Evolutionary conservation across 2,113 vertebrate species (phyloP), one percentile per base, ranked within the genome.

Genomic region (Pipa parva): DNA sequence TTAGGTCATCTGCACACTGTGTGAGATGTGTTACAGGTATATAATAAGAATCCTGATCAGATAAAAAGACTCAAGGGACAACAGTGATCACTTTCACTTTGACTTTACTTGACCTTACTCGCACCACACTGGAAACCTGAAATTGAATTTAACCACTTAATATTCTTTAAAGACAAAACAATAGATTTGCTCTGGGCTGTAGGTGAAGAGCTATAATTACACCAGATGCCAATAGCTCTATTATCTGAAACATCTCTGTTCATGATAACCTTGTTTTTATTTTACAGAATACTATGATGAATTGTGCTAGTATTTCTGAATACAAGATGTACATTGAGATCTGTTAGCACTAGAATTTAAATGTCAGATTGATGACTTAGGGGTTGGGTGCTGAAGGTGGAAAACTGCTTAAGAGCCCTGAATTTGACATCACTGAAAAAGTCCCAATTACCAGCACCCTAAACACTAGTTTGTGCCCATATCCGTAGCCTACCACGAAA

Each of bases 81-180:
- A 36, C 6, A 24, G 13, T 27, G 66, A 61, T 70, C 66, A 21
- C 66, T 70, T 70, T 70, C 57, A 61, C 54, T 70, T 20, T 69
- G 65, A 60, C 65, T 69, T 54, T 51, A 45, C 21, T 54, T 61
- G 58, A 70, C 66, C 66, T 70, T 31, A 18, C 36, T 31, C 39
- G 45, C 45, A 39, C 25, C 5, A 58, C 57, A 60, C 28, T 42
- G 49, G 42, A 60, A 50, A 26, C 36, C 22, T 18, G 33, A 70
- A 61, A 70, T 45, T 70, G 46, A 70, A 61, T 61, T 59, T 70
- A 70, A 61, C 66, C 48, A 60, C 61, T 42, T 70, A 48, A 70
- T 70, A 61, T 61, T 33, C 48, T 70, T 33, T 42, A 25, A 70
- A 61, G 66, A 61, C 66, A 61, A 61, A 70, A 70, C 66, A 61